Conservation (phyloP, 1,140 invertebrate species). For the Caenorhabditis latens region DNA sequence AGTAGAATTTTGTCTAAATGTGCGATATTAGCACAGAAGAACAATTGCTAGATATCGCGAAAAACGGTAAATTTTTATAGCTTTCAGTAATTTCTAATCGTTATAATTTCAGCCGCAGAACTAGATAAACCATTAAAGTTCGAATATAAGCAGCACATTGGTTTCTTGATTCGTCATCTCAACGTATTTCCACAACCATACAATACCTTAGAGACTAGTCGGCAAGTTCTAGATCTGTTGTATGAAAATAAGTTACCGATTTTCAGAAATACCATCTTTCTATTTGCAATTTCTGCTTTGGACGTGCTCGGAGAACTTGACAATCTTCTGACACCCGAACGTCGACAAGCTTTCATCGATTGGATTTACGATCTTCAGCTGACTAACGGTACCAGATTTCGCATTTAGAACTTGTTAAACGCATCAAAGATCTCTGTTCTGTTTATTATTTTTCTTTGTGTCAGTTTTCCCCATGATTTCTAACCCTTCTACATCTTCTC, state of each 20-base stretch:
- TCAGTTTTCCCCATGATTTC: background rate
- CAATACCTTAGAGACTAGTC: conserved; percentile 62
- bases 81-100: background rate
- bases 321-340: conserved; percentile 42
- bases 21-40: conserved; percentile 43
- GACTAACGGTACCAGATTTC: conserved; percentile 42
- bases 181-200: conserved; percentile 60
- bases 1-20: background rate
- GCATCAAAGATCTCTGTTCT: conserved; percentile 23
- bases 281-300: conserved; percentile 62
- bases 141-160: conserved; percentile 55
- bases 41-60: conserved; percentile 26
- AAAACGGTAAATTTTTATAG: background rate
- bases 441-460: conserved; percentile 6
- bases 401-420: background rate
- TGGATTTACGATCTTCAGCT: conserved; percentile 68
- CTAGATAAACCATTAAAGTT: background rate
- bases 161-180: conserved; percentile 48
- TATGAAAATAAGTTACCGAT: background rate
- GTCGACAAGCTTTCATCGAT: conserved; percentile 51
- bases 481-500: background rate
- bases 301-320: conserved; percentile 66
- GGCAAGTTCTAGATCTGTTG: conserved; percentile 33
- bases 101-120: conserved; percentile 6
- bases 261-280: conserved; percentile 67